These are phyloP conservation scores for Phyllotis vaccarum DNA, from an alignment of 2,797 vertebrate genomes.

Conservation along the genomic window DNA sequence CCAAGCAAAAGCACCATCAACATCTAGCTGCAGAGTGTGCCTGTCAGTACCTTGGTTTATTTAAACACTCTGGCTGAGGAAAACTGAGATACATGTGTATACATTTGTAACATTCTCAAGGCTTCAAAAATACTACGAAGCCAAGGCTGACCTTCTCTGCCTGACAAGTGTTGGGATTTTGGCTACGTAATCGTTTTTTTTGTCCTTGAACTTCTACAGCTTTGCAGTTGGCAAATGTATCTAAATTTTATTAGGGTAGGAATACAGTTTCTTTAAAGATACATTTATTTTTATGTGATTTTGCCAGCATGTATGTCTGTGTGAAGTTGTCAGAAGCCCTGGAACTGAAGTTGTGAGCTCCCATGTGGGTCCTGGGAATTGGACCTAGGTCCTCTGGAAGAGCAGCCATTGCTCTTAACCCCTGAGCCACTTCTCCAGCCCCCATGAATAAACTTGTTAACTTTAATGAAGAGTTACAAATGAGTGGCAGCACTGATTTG, in stretches of 20 bases:
- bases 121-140: neutral
- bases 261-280: too few relatives aligned
- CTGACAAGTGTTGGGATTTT: neutral
- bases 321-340: too few relatives aligned
- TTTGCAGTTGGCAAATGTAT: constrained; percentile 22
- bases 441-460: neutral
- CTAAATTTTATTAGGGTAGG: neutral
- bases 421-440: too few relatives aligned
- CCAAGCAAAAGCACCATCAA: neutral
- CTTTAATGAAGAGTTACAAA: neutral
- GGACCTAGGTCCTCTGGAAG: too few relatives aligned
- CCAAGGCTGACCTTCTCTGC: neutral
- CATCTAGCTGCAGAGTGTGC: neutral
- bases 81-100: neutral
- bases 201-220: neutral
- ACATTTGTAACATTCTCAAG: neutral
- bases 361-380: too few relatives aligned
- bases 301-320: too few relatives aligned
- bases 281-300: too few relatives aligned
- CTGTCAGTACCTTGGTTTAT: neutral
- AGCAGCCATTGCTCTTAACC: too few relatives aligned
- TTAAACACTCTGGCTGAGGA: neutral
- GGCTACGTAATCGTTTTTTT: neutral
- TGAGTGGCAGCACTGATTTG: neutral
- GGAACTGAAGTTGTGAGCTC: too few relatives aligned